Conservation (phyloP, 2,113 vertebrate genomes). For the Colistium nudipinnis region DNA sequence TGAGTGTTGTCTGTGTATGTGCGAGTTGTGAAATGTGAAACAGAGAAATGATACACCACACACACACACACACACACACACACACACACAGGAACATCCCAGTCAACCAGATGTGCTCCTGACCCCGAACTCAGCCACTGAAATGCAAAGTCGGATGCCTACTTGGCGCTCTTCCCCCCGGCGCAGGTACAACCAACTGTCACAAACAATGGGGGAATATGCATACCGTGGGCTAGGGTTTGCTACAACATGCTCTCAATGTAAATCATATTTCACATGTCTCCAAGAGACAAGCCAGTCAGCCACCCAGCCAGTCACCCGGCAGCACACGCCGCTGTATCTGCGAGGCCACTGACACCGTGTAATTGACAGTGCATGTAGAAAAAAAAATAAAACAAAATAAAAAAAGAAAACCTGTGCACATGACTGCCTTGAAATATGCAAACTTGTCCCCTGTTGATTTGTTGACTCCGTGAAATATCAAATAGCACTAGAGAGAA, state of each 20-base stretch:
- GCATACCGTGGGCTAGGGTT: constrained; percentile 75
- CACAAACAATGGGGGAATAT: constrained; percentile 80
- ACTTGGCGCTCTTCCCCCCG: constrained; percentile 51
- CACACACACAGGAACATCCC: constrained; percentile 58
- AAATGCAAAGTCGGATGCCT: constrained; percentile 79
- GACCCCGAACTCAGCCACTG: constrained; percentile 76
- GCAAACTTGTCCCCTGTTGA: constrained; percentile 60
- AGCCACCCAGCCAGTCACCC: constrained; percentile 62
- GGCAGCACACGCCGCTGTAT: constrained; percentile 39
- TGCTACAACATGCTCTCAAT: constrained; percentile 80
- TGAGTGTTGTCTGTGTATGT: constrained; percentile 12
- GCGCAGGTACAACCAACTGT: constrained; percentile 78
- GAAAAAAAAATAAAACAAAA: constrained; percentile 6
- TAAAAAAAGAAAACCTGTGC: constrained; percentile 50
- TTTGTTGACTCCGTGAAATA: constrained; percentile 66
- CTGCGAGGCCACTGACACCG: constrained; percentile 51
- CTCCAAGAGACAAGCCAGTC: constrained; percentile 72
- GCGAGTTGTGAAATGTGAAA: constrained; percentile 43
- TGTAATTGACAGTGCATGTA: constrained; percentile 70
- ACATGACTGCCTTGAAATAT: constrained; percentile 62
- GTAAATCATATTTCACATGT: constrained; percentile 80
- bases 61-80: constrained; percentile 53
- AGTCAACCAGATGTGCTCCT: constrained; percentile 79
- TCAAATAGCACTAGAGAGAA: constrained; percentile 68
- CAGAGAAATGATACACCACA: constrained; percentile 57